A percentile compares a stretch with the other conserved stretches of the same genome.
phyloP scores from a whole-genome alignment of 2,888 invertebrate genomes.

The Papilio gigon region DNA sequence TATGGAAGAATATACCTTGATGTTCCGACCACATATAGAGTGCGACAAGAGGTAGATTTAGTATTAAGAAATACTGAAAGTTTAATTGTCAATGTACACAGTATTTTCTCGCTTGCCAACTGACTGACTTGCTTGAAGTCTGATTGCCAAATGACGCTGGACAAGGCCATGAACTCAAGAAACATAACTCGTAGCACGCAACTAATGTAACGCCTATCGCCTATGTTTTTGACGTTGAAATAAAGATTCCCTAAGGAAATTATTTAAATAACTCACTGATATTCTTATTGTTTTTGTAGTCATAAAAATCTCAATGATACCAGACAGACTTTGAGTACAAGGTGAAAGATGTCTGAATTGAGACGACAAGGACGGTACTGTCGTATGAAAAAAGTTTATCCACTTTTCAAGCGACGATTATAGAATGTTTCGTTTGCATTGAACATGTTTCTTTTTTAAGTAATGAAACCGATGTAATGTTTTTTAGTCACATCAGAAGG shows the following conservation, averaged over 20 bases:
- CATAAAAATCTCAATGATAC: background rate
- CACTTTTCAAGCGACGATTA: background rate
- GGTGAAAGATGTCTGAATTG: conserved; percentile 10
- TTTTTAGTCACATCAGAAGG: no score
- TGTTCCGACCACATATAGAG: no score
- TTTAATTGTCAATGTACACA: background rate
- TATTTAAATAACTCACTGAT: no score
- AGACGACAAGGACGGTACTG: background rate
- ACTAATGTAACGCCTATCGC: no score
- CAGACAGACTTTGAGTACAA: conserved; percentile 13
- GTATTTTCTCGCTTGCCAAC: conserved; percentile 7
- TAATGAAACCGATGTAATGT: no score
- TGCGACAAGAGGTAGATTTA: no score
- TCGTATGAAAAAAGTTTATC: background rate
- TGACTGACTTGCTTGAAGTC: background rate
- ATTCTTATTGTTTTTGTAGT: background rate
- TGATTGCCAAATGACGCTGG: conserved; percentile 32
- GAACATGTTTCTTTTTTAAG: no score
- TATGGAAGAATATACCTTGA: no score
- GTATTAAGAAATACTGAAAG: background rate
- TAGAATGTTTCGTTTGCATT: background rate
- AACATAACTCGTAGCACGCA: background rate
- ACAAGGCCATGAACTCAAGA: conserved; percentile 13
- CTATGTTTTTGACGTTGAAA: no score
- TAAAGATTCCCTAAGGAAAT: no score